A percentile compares a stretch with the other conserved stretches of the same genome.
phyloP scores from a whole-genome alignment of 2,113 vertebrate species.

The Colaptes auratus region DNA sequence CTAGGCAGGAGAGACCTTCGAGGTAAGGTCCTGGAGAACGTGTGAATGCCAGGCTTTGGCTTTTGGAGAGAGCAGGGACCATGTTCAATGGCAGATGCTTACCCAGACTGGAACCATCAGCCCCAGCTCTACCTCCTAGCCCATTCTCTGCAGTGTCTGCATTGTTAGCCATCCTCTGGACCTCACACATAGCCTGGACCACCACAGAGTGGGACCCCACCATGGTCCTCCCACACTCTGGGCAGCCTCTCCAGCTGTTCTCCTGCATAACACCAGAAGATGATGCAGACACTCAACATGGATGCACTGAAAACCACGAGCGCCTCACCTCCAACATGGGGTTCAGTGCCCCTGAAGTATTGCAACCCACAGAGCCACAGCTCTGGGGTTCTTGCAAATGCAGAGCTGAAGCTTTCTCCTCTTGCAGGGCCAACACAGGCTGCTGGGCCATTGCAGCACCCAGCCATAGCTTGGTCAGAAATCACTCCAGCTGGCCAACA shows the following conservation, averaged over 20 bases:
- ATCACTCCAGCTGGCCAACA: not conserved
- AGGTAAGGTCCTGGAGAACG: not conserved
- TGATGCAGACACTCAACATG: not conserved
- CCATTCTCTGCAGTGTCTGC: not conserved
- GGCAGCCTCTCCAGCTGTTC: not conserved
- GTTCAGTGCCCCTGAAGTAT: accelerated
- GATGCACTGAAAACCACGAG: not conserved
- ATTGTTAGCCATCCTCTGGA: accelerated
- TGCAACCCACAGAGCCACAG: too few species aligned
- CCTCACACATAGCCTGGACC: not conserved
- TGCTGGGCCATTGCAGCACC: not conserved
- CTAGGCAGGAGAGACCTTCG: not conserved
- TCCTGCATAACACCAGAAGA: not conserved
- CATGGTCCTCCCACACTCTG: accelerated
- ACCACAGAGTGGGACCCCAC: accelerated
- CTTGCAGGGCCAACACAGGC: not conserved
- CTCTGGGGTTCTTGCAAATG: not conserved
- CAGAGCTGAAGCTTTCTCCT: not conserved
- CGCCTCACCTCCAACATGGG: not conserved
- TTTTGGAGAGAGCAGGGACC: not conserved
- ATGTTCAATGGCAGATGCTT: not conserved
- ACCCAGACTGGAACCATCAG: not conserved
- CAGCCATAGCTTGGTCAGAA: not conserved
- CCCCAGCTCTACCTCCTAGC: not conserved
- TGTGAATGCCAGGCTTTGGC: not conserved